Conservation (phyloP, 2,888 invertebrate genomes). For the Pherbina coryleti region DNA sequence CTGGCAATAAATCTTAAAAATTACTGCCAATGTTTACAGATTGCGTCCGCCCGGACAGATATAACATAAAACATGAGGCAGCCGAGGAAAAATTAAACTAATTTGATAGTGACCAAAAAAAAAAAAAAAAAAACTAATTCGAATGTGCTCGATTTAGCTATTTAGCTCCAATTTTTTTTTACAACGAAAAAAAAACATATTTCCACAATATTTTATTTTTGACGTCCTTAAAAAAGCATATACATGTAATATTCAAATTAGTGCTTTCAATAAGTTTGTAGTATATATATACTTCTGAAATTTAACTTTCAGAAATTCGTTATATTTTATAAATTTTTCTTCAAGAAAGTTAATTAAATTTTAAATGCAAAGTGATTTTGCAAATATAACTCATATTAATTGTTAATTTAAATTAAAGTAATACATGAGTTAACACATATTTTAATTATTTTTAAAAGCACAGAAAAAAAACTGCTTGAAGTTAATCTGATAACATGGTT, state of each 20-base stretch:
- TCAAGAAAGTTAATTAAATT: constrained; percentile 10
- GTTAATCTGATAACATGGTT: constrained; percentile 64
- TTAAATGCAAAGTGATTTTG: constrained; percentile 64
- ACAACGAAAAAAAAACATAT: not conserved
- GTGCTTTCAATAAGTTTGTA: not conserved
- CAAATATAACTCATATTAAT: constrained; percentile 47
- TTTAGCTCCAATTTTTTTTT: too few species aligned
- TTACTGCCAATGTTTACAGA: too few species aligned
- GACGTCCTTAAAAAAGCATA: not conserved
- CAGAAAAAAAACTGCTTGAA: constrained; percentile 36
- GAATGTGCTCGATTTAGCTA: too few species aligned
- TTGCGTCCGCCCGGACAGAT: too few species aligned
- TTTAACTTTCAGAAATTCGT: not conserved
- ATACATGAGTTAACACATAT: not conserved
- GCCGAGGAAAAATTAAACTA: too few species aligned
- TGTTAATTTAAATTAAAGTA: constrained; percentile 37
- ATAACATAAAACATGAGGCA: too few species aligned
- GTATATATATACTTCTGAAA: not conserved
- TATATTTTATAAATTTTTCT: constrained; percentile 4
- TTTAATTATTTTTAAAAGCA: constrained; percentile 22
- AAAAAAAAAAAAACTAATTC: too few species aligned
- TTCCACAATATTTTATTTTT: not conserved
- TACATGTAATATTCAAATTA: not conserved
- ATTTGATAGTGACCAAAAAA: too few species aligned
- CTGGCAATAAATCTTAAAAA: too few species aligned